Percentiles rank a stretch among this genome's conserved stretches.
Evolutionary conservation across 2,888 invertebrate genomes (phyloP).

Genomic region (Melipona bicolor): DNA sequence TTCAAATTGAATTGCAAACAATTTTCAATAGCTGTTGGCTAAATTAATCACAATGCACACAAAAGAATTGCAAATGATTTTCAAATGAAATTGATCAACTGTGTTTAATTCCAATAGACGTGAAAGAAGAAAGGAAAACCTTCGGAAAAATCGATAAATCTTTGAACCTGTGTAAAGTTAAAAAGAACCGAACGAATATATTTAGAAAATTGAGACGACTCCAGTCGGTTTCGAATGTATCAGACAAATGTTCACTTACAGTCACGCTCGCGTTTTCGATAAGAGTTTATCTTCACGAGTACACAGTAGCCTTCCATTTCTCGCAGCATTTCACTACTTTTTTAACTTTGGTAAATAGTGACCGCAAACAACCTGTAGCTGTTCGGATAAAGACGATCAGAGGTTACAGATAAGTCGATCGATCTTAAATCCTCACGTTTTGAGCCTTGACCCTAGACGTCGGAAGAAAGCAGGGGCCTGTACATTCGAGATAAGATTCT

Average conservation of each 20-base stretch:
- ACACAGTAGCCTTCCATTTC: background rate
- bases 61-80: too few species aligned
- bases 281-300: conserved; percentile 32
- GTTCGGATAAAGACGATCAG: conserved; percentile 6
- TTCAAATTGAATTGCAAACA: too few species aligned
- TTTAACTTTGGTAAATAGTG: background rate
- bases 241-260: conserved; percentile 24
- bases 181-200: background rate
- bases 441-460: conserved; percentile 53
- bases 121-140: background rate
- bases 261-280: conserved; percentile 51
- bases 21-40: too few species aligned
- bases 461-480: background rate
- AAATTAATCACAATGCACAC: too few species aligned
- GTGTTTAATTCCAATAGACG: background rate
- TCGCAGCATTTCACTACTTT: background rate
- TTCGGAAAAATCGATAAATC: background rate
- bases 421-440: conserved; percentile 13
- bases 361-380: background rate
- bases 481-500: conserved; percentile 39
- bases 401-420: conserved; percentile 46
- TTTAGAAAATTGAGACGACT: background rate
- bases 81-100: too few species aligned
- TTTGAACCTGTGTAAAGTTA: background rate
- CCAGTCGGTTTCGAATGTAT: conserved; percentile 19